Evolutionary conservation across 2,113 vertebrate species (phyloP), one percentile per base, ranked within the genome.

Genomic region (Eurypyga helias): DNA sequence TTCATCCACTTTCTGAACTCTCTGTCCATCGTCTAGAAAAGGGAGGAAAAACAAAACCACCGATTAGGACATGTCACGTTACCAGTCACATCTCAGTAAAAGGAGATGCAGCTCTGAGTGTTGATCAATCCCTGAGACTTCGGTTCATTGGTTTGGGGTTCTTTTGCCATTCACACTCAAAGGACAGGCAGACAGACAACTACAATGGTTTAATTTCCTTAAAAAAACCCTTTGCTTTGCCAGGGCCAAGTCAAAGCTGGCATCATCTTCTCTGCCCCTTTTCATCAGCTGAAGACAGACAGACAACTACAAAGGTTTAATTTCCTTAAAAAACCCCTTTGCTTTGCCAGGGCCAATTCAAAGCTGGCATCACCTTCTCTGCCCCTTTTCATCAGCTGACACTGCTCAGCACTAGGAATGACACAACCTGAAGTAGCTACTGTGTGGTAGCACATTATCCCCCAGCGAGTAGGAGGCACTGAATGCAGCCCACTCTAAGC

Each of bases 1-100:
- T 99, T 99, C 99, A 99, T 99, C 99, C 99, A 99, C 97, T 99
- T 99, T 96, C 99, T 99, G 98, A 99, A 99, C 97, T 99, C 99
- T 97, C 98, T 98, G 96, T 99, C 99, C 99, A 99, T 99, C 88
- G 98, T 98, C 99, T 99, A 86, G 51, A 97, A 93, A 62, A 95
- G 76, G 55, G 24, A 77, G 28, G 33, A 78, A 77, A 94, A 81
- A 86, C 14, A 96, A 92, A 93, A 41, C 0, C 46, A 83, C 13
- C 41, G 1, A 4, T 97, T 89, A 98, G 73, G 70, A 83, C 48
- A 91, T 19, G 36, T 41, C 2, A 1, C 17, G 17, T 28, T n/a
- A 64, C 24, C 69, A 52, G 20, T 43, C n/a, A 66, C 49, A 46
- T 11, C 7, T 4, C 48, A 64, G 29, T 5, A 41, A 58, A 31